These are phyloP conservation scores for Agrilus cyanescens DNA, from an alignment of 2,888 invertebrate species.

Conservation along the genomic window DNA sequence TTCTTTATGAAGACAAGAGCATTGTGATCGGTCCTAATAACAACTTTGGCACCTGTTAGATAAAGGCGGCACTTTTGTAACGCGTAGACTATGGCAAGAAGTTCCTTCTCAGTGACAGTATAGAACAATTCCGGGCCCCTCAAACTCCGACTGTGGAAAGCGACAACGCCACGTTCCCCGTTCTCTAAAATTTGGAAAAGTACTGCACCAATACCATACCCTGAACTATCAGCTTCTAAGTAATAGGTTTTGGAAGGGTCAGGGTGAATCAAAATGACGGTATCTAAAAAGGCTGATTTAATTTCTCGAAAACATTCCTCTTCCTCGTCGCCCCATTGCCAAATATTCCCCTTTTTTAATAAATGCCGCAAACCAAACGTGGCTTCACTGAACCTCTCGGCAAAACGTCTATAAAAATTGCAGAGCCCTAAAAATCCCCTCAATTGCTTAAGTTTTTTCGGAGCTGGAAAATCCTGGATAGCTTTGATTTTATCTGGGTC, in stretches of 20 bases:
- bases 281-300: conserved; percentile 7
- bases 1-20: conserved; percentile 15
- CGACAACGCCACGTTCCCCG: neutral
- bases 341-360: conserved; percentile 8
- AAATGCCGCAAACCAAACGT: conserved; percentile 8
- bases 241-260: neutral
- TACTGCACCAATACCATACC: conserved; percentile 7
- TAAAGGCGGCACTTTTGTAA: conserved; percentile 2
- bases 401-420: conserved; percentile 14
- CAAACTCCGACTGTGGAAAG: conserved; percentile 5
- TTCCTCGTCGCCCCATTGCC: conserved; percentile 9
- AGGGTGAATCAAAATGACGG: conserved; percentile 6
- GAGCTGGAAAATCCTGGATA: conserved; percentile 13
- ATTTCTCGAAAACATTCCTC: conserved; percentile 4
- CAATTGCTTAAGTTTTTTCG: conserved; percentile 13
- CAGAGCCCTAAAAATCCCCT: conserved; percentile 15
- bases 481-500: conserved; percentile 12
- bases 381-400: conserved; percentile 7
- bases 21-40: conserved; percentile 19
- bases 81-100: conserved; percentile 17
- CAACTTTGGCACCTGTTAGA: conserved; percentile 3
- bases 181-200: conserved; percentile 3
- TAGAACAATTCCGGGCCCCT: conserved; percentile 5
- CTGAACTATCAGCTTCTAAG: conserved; percentile 9
- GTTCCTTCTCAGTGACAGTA: conserved; percentile 17